A percentile compares a stretch with the other conserved stretches of the same genome.
phyloP scores from a whole-genome alignment of 2,113 vertebrate species.

The Tachuris rubrigastra region DNA sequence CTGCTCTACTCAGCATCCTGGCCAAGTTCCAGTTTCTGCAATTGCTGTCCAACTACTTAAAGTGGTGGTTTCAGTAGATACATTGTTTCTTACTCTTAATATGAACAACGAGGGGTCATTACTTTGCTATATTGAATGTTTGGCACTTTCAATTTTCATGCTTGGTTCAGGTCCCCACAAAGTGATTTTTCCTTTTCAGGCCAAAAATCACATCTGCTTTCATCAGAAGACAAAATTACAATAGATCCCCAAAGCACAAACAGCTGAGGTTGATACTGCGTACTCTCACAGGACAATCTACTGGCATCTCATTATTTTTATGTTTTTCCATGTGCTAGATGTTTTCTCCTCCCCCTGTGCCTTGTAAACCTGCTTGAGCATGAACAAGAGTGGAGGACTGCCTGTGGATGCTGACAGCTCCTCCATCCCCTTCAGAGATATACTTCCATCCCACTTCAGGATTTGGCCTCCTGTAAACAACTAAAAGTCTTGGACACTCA shows the following conservation, averaged over 20 bases:
- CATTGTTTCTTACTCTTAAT: not conserved
- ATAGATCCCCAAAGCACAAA: not conserved
- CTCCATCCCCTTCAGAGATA: not conserved
- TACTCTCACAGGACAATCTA: not conserved
- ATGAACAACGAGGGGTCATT: not conserved
- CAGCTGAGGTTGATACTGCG: not conserved
- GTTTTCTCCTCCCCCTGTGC: not conserved
- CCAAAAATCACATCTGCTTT: not conserved
- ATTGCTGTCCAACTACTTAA: not conserved
- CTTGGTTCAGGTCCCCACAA: not conserved
- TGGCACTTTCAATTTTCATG: not conserved
- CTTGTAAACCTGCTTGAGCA: not conserved
- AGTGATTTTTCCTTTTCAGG: not conserved
- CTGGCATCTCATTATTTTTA: not conserved
- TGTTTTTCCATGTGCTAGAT: not conserved
- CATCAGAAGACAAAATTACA: not conserved
- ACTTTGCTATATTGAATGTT: not conserved
- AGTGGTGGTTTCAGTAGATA: not conserved
- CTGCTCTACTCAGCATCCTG: not conserved
- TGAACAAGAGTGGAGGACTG: accelerated
- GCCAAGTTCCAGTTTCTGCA: not conserved
- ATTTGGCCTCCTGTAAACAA: not conserved
- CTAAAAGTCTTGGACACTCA: not conserved
- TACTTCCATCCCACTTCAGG: not conserved
- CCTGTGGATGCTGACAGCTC: not conserved